Evolutionary conservation across 1,140 invertebrate genomes (phyloP).

Genomic region (Cydia fagiglandana): DNA sequence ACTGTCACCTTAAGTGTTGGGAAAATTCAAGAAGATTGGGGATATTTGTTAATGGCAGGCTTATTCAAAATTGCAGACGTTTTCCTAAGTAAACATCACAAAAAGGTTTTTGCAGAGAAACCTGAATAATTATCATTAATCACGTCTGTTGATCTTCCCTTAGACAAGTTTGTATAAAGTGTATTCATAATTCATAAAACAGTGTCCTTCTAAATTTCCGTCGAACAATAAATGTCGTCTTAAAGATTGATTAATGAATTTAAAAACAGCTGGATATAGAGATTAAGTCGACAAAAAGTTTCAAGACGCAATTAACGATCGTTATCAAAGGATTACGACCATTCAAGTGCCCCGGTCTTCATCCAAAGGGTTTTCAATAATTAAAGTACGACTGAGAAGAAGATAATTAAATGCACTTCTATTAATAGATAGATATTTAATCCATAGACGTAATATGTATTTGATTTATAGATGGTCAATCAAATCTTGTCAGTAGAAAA

Average conservation of each 20-base stretch:
- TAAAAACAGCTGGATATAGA: slow-evolving; percentile 37
- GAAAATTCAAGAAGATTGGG: no score
- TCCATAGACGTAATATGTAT: no score
- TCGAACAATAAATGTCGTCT: slow-evolving; percentile 45
- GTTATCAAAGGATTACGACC: slow-evolving; percentile 29
- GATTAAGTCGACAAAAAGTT: slow-evolving; percentile 36
- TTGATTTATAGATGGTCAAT: no score
- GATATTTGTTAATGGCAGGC: background rate
- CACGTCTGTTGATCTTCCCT: slow-evolving; percentile 37
- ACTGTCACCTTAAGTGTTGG: no score
- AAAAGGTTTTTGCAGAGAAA: slow-evolving; percentile 32
- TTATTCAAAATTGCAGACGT: slow-evolving; percentile 18
- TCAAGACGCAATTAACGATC: slow-evolving; percentile 29
- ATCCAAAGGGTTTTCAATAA: background rate
- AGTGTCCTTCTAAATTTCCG: slow-evolving; percentile 33
- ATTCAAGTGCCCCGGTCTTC: background rate
- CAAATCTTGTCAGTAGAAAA: no score
- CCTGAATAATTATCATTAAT: slow-evolving; percentile 42
- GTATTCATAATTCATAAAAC: slow-evolving; percentile 43
- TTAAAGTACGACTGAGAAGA: background rate
- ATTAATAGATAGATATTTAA: no score
- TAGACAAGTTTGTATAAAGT: slow-evolving; percentile 4
- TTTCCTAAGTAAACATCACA: slow-evolving; percentile 16
- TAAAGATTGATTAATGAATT: slow-evolving; percentile 49
- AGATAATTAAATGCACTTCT: slow-evolving; percentile 1